Base-by-base conservation (phyloP, 2,797 vertebrate genomes). In the Hypotaenidia philippensis region DNA sequence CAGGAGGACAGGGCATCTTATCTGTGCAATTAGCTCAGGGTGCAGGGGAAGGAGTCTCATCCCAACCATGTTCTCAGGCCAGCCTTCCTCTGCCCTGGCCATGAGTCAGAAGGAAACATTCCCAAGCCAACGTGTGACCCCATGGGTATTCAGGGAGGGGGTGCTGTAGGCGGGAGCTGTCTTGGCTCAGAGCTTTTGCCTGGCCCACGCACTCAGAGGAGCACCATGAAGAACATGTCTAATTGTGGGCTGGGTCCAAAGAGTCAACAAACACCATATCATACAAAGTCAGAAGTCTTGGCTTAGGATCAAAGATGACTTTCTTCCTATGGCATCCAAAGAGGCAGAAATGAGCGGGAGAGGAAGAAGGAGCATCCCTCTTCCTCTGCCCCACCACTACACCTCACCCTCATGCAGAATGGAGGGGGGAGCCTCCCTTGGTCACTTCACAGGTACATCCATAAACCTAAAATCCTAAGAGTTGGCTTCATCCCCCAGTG, bases 191-290 rank as follows among this genome's bases (percentile, higher is more conserved):
- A 64, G 61, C 9, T 94, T 74, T 83, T 90, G 45, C 57, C 45
- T 68, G 41, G 65, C 76, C 7, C 9, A 83, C 1, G 0, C 5
- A 1, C 64, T 83, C 52, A 38, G 53, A 85, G 57, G 19, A 89
- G 63, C 47, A 14, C 29, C 56, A 56, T 19, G 57, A 79, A 38
- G 78, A 83, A 69, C 29, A 78, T 41, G 41, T 34, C 8, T 60
- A 77, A 85, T 17, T 78, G 64, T 66, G 76, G 59, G 31, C 56
- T 53, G 60, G 79, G 64, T 84, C 94, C 72, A 84, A 80, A 84
- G 57, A 90, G 76, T 78, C 87, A 94, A 32, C 47, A 96, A 96
- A 93, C 72, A 71, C 64, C 12, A 4, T 81, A 45, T 92, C 83
- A 61, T 49, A 60, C 57, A 40, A 57, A 83, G 34, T 56, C 89